Evolutionary conservation across 1,140 invertebrate genomes (phyloP).

Genomic region (Drosophila sp.): DNA sequence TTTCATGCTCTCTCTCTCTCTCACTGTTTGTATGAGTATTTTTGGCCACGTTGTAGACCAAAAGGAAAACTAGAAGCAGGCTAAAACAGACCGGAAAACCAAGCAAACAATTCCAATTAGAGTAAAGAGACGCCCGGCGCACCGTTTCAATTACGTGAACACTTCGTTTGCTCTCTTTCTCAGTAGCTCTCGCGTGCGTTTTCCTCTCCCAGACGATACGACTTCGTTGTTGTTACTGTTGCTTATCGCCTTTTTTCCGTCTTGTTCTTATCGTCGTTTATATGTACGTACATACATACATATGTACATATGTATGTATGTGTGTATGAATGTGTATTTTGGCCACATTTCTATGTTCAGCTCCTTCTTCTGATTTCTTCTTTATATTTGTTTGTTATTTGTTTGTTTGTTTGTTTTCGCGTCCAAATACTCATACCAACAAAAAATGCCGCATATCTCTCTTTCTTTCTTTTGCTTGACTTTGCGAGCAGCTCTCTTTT

Average conservation of each 20-base stretch:
- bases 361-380: conserved; percentile 7
- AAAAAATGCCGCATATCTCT: conserved; percentile 7
- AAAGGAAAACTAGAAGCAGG: conserved; percentile 46
- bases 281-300: conserved; percentile 1
- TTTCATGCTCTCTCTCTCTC: conserved; percentile 2
- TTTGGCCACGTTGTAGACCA: conserved; percentile 62
- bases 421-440: conserved; percentile 2
- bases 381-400: conserved; percentile 5
- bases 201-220: conserved; percentile 1
- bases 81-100: conserved; percentile 74
- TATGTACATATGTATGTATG: background rate
- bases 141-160: conserved; percentile 64
- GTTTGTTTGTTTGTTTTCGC: conserved; percentile 19
- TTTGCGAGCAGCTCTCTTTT: conserved; percentile 7
- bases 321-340: background rate
- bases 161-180: conserved; percentile 7
- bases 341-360: conserved; percentile 8
- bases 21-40: conserved; percentile 41
- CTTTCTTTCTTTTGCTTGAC: background rate
- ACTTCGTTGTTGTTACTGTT: conserved; percentile 13
- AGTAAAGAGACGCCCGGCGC: conserved; percentile 48
- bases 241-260: conserved; percentile 15
- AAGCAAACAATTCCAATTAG: conserved; percentile 74
- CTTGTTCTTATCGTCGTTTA: background rate
- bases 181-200: background rate